Percentiles rank a stretch among this genome's conserved stretches.
These are phyloP conservation scores for Vicugna pacos DNA, from an alignment of 2,113 vertebrate genomes.

Conservation along the genomic window DNA sequence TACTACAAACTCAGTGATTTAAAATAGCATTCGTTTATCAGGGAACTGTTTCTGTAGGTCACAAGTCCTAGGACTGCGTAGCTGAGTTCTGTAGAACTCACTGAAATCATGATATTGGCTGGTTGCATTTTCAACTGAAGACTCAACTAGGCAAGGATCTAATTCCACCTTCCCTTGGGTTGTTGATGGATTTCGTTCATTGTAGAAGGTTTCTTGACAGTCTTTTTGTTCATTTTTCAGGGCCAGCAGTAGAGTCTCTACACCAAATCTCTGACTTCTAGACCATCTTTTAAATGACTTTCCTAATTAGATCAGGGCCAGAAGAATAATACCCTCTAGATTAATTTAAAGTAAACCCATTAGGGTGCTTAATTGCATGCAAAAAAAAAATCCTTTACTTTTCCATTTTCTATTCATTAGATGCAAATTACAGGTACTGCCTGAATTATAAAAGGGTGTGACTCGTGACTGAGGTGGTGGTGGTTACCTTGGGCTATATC, in stretches of 20 bases:
- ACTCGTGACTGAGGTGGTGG: background rate
- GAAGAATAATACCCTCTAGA: background rate
- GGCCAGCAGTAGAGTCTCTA: background rate
- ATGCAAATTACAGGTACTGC: background rate
- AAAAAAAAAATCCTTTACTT: background rate
- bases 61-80: background rate
- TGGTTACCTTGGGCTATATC: background rate
- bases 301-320: background rate
- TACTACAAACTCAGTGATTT: background rate
- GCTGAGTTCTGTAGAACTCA: background rate
- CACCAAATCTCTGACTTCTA: background rate
- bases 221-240: background rate
- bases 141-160: background rate
- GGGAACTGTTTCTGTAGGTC: background rate
- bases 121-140: background rate
- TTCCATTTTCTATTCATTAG: background rate
- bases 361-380: background rate
- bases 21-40: background rate
- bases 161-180: background rate
- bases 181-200: background rate
- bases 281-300: background rate
- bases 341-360: background rate
- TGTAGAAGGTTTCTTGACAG: background rate
- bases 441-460: background rate
- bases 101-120: background rate